phyloP scores from a whole-genome alignment of 2,888 invertebrate species.

The Strigamia maritima region DNA sequence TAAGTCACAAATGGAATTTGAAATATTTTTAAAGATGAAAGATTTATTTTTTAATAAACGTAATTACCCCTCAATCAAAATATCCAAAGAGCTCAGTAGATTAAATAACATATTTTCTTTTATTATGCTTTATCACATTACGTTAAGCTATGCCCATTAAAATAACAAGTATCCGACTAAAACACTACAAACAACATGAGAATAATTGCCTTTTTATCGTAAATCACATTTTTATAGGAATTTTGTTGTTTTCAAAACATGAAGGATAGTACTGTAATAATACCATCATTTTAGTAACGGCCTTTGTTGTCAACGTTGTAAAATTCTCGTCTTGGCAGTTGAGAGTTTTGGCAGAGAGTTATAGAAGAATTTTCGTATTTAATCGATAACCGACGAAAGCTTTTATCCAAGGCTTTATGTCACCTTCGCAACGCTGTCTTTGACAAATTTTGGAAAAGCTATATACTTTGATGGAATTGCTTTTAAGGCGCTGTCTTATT shows the following conservation, averaged over 20 bases:
- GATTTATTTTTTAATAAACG: neutral
- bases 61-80: neutral
- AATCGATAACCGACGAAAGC: slow-evolving; percentile 20
- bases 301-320: slow-evolving; percentile 20
- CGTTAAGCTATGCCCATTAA: neutral
- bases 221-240: neutral
- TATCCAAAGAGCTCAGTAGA: neutral
- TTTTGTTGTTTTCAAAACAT: neutral
- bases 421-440: neutral
- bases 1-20: neutral
- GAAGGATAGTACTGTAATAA: neutral
- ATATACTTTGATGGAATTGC: slow-evolving; percentile 13
- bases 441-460: slow-evolving; percentile 18
- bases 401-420: slow-evolving; percentile 14
- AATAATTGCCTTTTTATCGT: neutral
- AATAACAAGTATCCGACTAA: neutral
- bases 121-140: neutral
- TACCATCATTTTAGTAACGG: neutral
- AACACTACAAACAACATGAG: neutral
- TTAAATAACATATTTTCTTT: too few species aligned
- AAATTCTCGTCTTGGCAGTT: neutral
- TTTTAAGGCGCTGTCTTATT: neutral
- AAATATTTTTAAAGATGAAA: neutral
- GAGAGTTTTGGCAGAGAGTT: neutral
- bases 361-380: neutral